These are phyloP conservation scores for Oligia strigilis DNA, from an alignment of 2,888 invertebrate genomes.

Conservation along the genomic window DNA sequence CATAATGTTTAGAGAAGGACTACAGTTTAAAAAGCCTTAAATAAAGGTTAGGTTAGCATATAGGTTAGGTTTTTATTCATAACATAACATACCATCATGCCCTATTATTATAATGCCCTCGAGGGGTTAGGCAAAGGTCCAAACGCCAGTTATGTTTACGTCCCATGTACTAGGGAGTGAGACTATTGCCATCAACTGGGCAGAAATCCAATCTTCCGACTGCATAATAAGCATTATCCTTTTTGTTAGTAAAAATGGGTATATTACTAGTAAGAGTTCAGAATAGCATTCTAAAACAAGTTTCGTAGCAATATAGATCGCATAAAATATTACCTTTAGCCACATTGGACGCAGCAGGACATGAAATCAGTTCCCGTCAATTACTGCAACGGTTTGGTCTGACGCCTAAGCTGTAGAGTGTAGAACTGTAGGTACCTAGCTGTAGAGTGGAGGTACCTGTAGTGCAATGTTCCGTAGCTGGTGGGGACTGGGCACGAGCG, in stretches of 20 bases:
- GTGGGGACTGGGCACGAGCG: neutral
- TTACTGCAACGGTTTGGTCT: neutral
- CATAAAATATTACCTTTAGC: neutral
- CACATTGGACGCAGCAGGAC: too few relatives aligned
- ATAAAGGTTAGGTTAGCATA: neutral
- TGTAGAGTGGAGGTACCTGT: neutral
- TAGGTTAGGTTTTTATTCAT: too few relatives aligned
- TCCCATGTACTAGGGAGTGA: neutral
- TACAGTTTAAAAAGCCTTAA: neutral
- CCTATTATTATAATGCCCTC: too few relatives aligned
- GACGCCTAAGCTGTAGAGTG: neutral
- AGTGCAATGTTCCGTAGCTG: constrained; percentile 17
- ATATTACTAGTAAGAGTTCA: neutral
- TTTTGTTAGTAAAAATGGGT: neutral
- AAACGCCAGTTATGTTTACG: neutral
- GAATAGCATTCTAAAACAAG: neutral
- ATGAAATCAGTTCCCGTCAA: constrained; percentile 21
- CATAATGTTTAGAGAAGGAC: neutral
- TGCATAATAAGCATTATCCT: neutral
- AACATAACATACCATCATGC: neutral
- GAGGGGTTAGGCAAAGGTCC: neutral
- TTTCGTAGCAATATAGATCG: neutral
- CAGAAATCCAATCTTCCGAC: neutral
- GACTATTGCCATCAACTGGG: neutral
- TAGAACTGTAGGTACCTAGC: too few relatives aligned